Evolutionary conservation across 1,140 invertebrate genomes (phyloP).

Genomic region (Papilio polytes): DNA sequence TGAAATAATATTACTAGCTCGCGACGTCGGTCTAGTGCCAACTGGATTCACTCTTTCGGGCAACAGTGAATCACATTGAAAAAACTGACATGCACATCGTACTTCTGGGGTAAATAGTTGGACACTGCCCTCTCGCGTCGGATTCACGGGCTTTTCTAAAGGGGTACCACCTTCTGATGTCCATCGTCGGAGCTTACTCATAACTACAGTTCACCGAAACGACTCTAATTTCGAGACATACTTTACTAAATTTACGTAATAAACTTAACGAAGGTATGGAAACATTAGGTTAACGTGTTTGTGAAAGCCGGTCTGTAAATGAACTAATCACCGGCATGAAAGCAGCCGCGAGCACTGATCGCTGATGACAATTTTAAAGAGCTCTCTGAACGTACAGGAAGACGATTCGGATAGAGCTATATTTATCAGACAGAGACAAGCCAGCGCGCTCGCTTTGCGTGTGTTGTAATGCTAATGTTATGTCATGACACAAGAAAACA

Average conservation of each 20-base stretch:
- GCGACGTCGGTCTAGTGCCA: conserved; percentile 83
- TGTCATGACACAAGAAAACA: conserved; percentile 64
- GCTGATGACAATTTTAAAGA: conserved; percentile 82
- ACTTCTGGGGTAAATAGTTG: conserved; percentile 89
- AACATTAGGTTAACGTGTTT: conserved; percentile 66
- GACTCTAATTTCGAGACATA: conserved; percentile 56
- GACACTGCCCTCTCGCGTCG: conserved; percentile 86
- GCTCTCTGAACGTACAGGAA: conserved; percentile 78
- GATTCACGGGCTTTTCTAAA: conserved; percentile 83
- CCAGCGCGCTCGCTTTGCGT: conserved; percentile 76
- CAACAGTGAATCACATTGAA: conserved; percentile 89
- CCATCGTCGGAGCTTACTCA: conserved; percentile 84
- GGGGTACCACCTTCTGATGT: conserved; percentile 86
- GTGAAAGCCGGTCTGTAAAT: conserved; percentile 69
- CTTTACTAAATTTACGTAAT: conserved; percentile 50
- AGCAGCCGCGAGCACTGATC: conserved; percentile 79
- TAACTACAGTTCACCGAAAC: conserved; percentile 62
- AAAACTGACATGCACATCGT: conserved; percentile 93
- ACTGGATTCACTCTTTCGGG: conserved; percentile 88
- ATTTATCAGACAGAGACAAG: conserved; percentile 76
- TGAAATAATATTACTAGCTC: conserved; percentile 79
- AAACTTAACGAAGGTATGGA: conserved; percentile 49
- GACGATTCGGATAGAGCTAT: conserved; percentile 71
- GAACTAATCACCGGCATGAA: conserved; percentile 77
- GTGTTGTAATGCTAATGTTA: conserved; percentile 68